These are phyloP conservation scores for Diorhabda sublineata DNA, from an alignment of 1,140 invertebrate species.

Conservation along the genomic window DNA sequence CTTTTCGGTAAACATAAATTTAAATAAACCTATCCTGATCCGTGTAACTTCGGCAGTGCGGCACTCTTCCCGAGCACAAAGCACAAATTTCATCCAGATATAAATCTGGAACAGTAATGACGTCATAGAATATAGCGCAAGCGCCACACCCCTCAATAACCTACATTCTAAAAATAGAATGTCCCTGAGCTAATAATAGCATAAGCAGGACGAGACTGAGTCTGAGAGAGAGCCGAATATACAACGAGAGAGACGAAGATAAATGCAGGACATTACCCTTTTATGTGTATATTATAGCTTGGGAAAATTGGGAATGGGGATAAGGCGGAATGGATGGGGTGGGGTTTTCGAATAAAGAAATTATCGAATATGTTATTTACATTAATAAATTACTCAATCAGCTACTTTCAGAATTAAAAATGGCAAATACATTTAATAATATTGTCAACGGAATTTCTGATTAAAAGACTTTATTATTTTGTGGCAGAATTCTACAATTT, in stretches of 20 bases:
- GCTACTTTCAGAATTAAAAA: too few species aligned
- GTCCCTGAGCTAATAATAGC: slow-evolving; percentile 48
- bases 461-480: too few species aligned
- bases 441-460: too few species aligned
- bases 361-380: too few species aligned
- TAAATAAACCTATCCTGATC: not conserved
- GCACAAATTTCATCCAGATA: slow-evolving; percentile 10
- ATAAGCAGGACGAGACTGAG: slow-evolving; percentile 35
- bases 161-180: slow-evolving; percentile 47
- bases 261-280: slow-evolving; percentile 38
- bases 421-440: too few species aligned
- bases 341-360: too few species aligned
- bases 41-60: slow-evolving; percentile 13
- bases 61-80: slow-evolving; percentile 7
- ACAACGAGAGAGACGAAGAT: slow-evolving; percentile 19
- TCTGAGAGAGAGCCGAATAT: slow-evolving; percentile 17
- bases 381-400: too few species aligned
- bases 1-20: too few species aligned
- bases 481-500: too few species aligned
- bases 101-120: slow-evolving; percentile 43
- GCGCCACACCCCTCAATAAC: slow-evolving; percentile 36
- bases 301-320: not conserved
- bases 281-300: not conserved
- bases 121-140: slow-evolving; percentile 42
- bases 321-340: too few species aligned